Base-by-base conservation (phyloP, 2,797 vertebrate genomes). In the Hoplostethus mediterraneus region DNA sequence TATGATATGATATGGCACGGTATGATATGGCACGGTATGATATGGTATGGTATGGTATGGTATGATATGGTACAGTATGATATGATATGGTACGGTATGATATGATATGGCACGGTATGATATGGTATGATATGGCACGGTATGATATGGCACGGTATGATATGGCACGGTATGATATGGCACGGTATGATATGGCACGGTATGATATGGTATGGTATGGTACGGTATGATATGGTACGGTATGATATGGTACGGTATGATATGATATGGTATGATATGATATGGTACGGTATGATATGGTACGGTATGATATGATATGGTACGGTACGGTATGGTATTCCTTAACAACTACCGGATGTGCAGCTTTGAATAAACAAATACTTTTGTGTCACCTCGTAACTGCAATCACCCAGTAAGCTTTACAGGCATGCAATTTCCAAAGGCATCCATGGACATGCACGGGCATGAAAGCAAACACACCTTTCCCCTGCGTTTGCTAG, bases 401-500 rank as follows among this genome's bases (percentile, higher is more conserved):
- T 8, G 16, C 61, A n/a, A 31, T 44, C 36, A 68, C 25, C 63
- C n/a, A 72, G 47, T 69, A 52, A 63, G 17, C 59, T 63, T 40
- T 71, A 45, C 63, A 79, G 36, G 54, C 57, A 55, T 49, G 16
- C 36, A 10, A 49, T 56, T 74, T 81, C 44, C 67, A 76, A 55
- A 81, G 48, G 53, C 70, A 86, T 62, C 60, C 33, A 63, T 0
- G 55, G 73, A 60, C 73, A 76, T 71, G 79, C 75, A 76, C 5
- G 10, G 47, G 42, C 63, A 83, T 4, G 69, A 75, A 78, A 72
- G 51, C 60, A 54, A 76, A 75, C 87, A 67, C 78, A 99, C 98
- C 97, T 98, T 98, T 65, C 90, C 86, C 84, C 96, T 95, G 67
- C 87, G 94, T 67, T 77, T 96, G 63, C 90, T 85, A 7, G 96